Evolutionary conservation across 1,140 invertebrate genomes (phyloP), one percentile per base, ranked within the genome.

Genomic region (Harpegnathos saltator): DNA sequence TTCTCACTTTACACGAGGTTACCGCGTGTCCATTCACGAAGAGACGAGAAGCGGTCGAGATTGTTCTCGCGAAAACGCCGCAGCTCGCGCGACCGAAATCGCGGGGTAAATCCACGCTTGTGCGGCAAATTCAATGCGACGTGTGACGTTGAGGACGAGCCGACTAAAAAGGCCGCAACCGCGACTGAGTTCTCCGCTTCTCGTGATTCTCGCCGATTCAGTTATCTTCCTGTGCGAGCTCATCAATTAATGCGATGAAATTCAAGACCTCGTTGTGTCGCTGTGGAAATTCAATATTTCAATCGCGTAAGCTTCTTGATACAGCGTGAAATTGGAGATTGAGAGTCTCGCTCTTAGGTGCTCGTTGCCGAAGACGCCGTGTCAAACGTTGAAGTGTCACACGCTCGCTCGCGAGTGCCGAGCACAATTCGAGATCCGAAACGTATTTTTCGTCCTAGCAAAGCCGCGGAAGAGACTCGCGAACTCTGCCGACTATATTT

Each of bases 231-330:
- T 5, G 19, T 5, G 52, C 54, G 54, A 19, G 9, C 9, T 4
- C 7, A 3, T 63, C 52, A 29, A 69, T 69, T 26, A 17, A 38
- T 15, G 58, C 58, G 65, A 59, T 80, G 65, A 69, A 80, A 69
- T 44, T 77, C 15, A 5, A 4, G 11, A 12, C 44, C 56, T 22
- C 38, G 59, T 77, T 33, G 24, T 3, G 44, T 66, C 29, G n/a
- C 33, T 0, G n/a, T n/a, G 52, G 56, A 54, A 56, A 58, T 69
- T 38, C 54, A 58, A 69, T 48, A 58, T 80, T 14, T 24, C 29
- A 38, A 58, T 44, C 44, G 63, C 68, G 52, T 58, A 69, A 80
- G 69, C 48, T 80, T 78, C 75, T 69, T 48, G 50, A 44, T 48
- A 50, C n/a, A n/a, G 50, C 22, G 12, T 50, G 22, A 78, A 78